These are phyloP conservation scores for Scotopteryx bipunctaria DNA, from an alignment of 2,888 invertebrate genomes.

Conservation along the genomic window DNA sequence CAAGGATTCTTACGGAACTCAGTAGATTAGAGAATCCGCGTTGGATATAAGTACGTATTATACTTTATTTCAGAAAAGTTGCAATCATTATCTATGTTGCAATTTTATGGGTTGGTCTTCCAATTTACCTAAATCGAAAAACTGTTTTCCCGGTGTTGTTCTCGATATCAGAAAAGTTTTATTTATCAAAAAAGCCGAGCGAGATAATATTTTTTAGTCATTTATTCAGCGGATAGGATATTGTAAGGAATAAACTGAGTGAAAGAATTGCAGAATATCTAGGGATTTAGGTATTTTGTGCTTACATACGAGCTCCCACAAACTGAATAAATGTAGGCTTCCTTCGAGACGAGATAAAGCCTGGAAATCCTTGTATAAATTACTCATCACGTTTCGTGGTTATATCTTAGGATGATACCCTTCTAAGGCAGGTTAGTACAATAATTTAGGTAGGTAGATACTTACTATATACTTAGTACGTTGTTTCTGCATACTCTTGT, in stretches of 20 bases:
- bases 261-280: conserved; percentile 35
- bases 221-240: conserved; percentile 44
- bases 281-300: conserved; percentile 31
- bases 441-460: no score
- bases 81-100: not conserved
- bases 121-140: not conserved
- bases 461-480: no score
- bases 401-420: not conserved
- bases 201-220: conserved; percentile 43
- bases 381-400: conserved; percentile 14
- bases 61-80: no score
- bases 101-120: not conserved
- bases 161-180: conserved; percentile 38
- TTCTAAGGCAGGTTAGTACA: not conserved
- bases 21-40: no score
- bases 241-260: conserved; percentile 30
- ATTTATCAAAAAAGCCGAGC: conserved; percentile 33
- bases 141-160: not conserved
- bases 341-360: conserved; percentile 15
- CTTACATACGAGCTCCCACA: conserved; percentile 22
- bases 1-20: no score
- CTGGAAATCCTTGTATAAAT: conserved; percentile 18
- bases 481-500: no score
- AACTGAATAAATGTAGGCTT: conserved; percentile 27
- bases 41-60: no score